These are phyloP conservation scores for Gibbula magus DNA, from an alignment of 2,888 invertebrate species.

Conservation along the genomic window DNA sequence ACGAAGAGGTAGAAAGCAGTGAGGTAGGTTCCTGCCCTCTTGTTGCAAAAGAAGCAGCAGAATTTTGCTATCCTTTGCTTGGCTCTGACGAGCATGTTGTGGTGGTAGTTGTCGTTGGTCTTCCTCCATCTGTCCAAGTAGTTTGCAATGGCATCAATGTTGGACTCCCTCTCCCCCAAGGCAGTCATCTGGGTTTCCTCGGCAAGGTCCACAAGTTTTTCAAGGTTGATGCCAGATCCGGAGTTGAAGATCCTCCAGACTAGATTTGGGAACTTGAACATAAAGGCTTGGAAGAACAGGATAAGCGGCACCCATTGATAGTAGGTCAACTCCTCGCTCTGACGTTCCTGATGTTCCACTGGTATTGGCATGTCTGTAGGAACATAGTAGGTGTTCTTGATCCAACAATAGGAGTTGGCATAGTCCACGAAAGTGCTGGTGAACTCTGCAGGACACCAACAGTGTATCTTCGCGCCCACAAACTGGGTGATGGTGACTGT, in stretches of 20 bases:
- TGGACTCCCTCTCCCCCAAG: constrained; percentile 60
- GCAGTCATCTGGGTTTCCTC: constrained; percentile 65
- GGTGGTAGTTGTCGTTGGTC: constrained; percentile 62
- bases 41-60: constrained; percentile 66
- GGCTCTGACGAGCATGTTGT: constrained; percentile 58
- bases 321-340: constrained; percentile 64
- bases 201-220: constrained; percentile 58
- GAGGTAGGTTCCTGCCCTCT: constrained; percentile 66
- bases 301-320: constrained; percentile 70
- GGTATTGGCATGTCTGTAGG: constrained; percentile 68
- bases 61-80: constrained; percentile 55
- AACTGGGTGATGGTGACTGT: constrained; percentile 67
- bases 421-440: constrained; percentile 65
- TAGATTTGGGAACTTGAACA: constrained; percentile 69
- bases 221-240: constrained; percentile 64
- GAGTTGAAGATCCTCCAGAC: constrained; percentile 66
- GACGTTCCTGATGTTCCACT: constrained; percentile 56
- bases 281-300: constrained; percentile 64
- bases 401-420: constrained; percentile 69
- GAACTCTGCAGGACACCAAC: constrained; percentile 66
- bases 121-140: constrained; percentile 66
- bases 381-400: constrained; percentile 69
- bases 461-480: constrained; percentile 69
- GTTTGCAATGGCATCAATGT: constrained; percentile 61
- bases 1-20: constrained; percentile 63